Percentiles rank a stretch among this genome's conserved stretches.
phyloP scores from a whole-genome alignment of 2,888 invertebrate species.

The Pachliopta kotzebuea region DNA sequence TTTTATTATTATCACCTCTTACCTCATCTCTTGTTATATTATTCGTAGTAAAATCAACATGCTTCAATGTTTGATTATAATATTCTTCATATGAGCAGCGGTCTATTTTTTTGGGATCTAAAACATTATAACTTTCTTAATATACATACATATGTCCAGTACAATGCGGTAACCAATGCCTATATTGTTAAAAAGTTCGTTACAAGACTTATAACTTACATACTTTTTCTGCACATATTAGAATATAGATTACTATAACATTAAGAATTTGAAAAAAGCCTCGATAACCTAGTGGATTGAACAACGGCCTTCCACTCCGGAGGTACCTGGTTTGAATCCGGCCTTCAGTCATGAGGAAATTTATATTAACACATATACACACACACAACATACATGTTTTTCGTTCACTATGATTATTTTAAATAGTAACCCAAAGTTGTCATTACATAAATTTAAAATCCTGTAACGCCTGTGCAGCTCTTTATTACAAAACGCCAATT shows the following conservation, averaged over 20 bases:
- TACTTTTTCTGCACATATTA: background rate
- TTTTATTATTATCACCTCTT: constrained; percentile 9
- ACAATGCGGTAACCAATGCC: too few species aligned
- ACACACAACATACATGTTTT: background rate
- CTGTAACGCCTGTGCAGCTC: background rate
- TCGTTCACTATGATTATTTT: background rate
- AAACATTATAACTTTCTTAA: constrained; percentile 34
- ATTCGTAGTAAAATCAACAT: constrained; percentile 78
- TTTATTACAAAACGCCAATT: background rate
- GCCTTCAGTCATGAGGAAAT: too few species aligned
- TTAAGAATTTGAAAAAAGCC: too few species aligned
- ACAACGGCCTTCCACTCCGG: too few species aligned
- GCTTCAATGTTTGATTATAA: constrained; percentile 84
- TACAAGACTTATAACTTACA: too few species aligned
- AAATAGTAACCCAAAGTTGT: background rate
- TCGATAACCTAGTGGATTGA: too few species aligned
- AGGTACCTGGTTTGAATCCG: too few species aligned
- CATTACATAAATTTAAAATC: background rate
- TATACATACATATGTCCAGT: too few species aligned
- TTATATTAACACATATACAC: too few species aligned
- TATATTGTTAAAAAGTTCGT: too few species aligned
- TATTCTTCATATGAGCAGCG: constrained; percentile 90
- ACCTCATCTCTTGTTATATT: constrained; percentile 77
- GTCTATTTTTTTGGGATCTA: constrained; percentile 77
- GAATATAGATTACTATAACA: background rate